Evolutionary conservation across 2,888 invertebrate species (phyloP).

Genomic region (Hoplodrina ambigua): DNA sequence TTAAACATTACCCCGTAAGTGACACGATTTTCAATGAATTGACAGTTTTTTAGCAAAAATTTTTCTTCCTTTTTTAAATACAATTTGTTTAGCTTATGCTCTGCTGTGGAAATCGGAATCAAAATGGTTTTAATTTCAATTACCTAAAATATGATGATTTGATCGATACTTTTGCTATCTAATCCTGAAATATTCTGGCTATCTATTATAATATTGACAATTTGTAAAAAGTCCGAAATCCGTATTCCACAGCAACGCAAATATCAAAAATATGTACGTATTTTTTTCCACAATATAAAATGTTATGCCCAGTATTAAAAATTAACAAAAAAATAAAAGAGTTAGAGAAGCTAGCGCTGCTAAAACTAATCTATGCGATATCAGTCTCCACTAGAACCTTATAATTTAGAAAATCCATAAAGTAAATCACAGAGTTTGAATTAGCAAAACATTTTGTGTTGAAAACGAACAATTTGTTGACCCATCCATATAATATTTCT

Average conservation of each 20-base stretch:
- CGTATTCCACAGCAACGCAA: conserved; percentile 77
- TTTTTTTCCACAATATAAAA: conserved; percentile 73
- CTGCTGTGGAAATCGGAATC: conserved; percentile 76
- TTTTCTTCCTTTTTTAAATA: conserved; percentile 72
- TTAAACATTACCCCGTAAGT: conserved; percentile 82
- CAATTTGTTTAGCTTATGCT: conserved; percentile 68
- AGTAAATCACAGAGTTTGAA: conserved; percentile 90
- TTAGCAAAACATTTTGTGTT: conserved; percentile 87
- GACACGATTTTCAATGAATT: conserved; percentile 88
- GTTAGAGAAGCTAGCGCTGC: conserved; percentile 90
- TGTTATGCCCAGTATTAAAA: conserved; percentile 78
- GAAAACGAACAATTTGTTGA: conserved; percentile 80
- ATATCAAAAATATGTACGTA: conserved; percentile 83
- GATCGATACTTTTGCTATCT: conserved; percentile 47
- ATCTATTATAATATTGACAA: conserved; percentile 51
- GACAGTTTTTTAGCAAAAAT: conserved; percentile 82
- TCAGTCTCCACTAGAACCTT: conserved; percentile 91
- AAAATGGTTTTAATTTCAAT: conserved; percentile 44
- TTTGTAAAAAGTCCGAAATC: conserved; percentile 53
- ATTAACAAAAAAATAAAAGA: conserved; percentile 79
- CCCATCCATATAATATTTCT: conserved; percentile 70
- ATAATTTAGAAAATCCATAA: conserved; percentile 90
- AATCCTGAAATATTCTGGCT: conserved; percentile 42
- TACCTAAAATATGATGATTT: conserved; percentile 48
- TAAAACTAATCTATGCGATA: conserved; percentile 90